phyloP scores from a whole-genome alignment of 2,797 vertebrate species.

The Chromobotia macracanthus region DNA sequence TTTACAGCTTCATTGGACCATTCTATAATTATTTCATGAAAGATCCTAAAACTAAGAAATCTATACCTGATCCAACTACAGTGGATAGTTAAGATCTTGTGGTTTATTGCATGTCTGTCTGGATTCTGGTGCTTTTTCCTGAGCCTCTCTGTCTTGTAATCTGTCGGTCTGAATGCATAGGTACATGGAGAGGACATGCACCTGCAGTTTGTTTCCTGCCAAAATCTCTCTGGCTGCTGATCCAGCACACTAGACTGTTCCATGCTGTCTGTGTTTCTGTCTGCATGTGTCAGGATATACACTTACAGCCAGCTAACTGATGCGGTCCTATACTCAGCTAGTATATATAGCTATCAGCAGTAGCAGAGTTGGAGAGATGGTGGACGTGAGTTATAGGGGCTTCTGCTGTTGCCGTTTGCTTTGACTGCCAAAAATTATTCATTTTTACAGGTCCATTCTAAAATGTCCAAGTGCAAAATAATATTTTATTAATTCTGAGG shows the following conservation, averaged over 20 bases:
- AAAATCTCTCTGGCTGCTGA: constrained; percentile 32
- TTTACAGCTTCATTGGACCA: constrained; percentile 33
- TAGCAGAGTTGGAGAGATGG: no score
- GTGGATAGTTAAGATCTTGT: constrained; percentile 28
- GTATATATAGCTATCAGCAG: background rate
- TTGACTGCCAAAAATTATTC: background rate
- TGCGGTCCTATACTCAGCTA: background rate
- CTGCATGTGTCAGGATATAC: background rate
- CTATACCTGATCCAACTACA: no score
- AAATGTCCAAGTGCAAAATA: no score
- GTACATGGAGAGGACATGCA: constrained; percentile 33
- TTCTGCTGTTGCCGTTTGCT: background rate
- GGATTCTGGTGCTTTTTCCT: background rate
- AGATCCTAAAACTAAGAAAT: no score
- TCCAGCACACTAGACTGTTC: constrained; percentile 12
- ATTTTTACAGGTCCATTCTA: no score
- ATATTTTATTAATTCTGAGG: no score
- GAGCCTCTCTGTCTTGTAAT: constrained; percentile 22
- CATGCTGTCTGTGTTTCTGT: constrained; percentile 14
- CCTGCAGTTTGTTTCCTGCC: constrained; percentile 3
- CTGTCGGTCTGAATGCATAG: constrained; percentile 32
- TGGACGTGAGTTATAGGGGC: no score
- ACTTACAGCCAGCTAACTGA: background rate
- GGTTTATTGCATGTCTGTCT: constrained; percentile 17
- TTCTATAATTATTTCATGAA: constrained; percentile 31